Evolutionary conservation across 2,113 vertebrate species (phyloP).

Genomic region (Thunnus maccoyii): DNA sequence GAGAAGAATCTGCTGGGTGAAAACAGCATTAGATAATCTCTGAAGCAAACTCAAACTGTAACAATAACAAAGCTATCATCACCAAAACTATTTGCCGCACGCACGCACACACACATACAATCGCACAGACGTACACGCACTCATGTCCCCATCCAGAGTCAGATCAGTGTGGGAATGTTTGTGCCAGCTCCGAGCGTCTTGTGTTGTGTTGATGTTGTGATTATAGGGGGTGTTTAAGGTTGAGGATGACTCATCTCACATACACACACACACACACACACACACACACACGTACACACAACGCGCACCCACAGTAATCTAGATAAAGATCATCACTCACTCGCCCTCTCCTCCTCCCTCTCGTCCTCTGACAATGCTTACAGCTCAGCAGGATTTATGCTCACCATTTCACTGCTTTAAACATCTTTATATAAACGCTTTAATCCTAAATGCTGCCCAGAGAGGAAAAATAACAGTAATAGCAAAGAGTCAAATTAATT

Average conservation of each 20-base stretch:
- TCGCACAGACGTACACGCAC: background rate
- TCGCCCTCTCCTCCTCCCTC: constrained; percentile 60
- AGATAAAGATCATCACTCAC: constrained; percentile 75
- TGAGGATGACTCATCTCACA: constrained; percentile 73
- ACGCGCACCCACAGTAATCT: constrained; percentile 65
- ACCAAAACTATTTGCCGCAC: constrained; percentile 28
- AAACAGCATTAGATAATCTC: constrained; percentile 61
- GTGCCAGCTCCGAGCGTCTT: constrained; percentile 61
- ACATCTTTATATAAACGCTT: constrained; percentile 65
- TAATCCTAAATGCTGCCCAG: constrained; percentile 34
- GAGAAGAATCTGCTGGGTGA: constrained; percentile 31
- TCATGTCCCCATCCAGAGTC: constrained; percentile 35
- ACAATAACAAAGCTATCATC: constrained; percentile 60
- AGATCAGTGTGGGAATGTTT: constrained; percentile 70
- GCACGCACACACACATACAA: constrained; percentile 26
- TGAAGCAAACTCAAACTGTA: constrained; percentile 49
- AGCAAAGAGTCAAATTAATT: constrained; percentile 44
- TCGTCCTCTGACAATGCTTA: constrained; percentile 65
- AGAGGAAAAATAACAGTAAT: constrained; percentile 24
- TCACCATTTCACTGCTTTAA: constrained; percentile 45
- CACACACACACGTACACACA: constrained; percentile 38
- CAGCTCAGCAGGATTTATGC: constrained; percentile 69
- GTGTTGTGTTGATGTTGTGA: constrained; percentile 76
- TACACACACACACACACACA: constrained; percentile 41
- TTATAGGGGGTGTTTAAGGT: constrained; percentile 74